Percentiles rank a stretch among this genome's conserved stretches.
Evolutionary conservation across 2,888 invertebrate genomes (phyloP).

Genomic region (Drosophila planitibia): DNA sequence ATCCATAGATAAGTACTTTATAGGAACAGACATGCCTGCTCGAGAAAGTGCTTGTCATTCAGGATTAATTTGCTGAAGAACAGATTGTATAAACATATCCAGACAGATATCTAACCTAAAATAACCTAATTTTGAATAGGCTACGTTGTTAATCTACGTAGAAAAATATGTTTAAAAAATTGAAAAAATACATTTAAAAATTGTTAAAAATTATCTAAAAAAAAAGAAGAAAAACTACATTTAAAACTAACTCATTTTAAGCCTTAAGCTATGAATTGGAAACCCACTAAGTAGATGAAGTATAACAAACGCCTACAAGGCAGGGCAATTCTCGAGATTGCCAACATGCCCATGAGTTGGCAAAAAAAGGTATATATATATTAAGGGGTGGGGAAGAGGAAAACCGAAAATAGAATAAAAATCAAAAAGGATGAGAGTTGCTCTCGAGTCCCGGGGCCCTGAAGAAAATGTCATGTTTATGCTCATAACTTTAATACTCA

Average conservation of each 20-base stretch:
- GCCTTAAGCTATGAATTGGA: not conserved
- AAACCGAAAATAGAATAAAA: conserved; percentile 29
- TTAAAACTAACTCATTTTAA: not conserved
- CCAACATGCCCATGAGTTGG: conserved; percentile 33
- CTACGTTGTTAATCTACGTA: not conserved
- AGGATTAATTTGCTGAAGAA: not conserved
- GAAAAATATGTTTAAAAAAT: no score
- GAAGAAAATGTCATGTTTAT: conserved; percentile 74
- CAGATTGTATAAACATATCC: not conserved
- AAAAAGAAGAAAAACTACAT: not conserved
- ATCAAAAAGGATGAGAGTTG: conserved; percentile 46
- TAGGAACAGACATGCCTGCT: not conserved
- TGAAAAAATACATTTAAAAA: not conserved
- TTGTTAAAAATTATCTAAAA: not conserved
- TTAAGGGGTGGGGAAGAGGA: conserved; percentile 6
- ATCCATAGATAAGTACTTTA: not conserved
- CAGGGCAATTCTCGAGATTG: conserved; percentile 20
- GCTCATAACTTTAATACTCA: conserved; percentile 79
- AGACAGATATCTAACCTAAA: not conserved
- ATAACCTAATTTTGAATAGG: not conserved
- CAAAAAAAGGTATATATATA: conserved; percentile 14
- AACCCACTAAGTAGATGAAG: conserved; percentile 3
- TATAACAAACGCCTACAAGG: conserved; percentile 38
- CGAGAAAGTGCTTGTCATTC: conserved; percentile 2
- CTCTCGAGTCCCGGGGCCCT: conserved; percentile 40